Conservation (phyloP, 2,797 vertebrate species). For the Chelon labrosus region DNA sequence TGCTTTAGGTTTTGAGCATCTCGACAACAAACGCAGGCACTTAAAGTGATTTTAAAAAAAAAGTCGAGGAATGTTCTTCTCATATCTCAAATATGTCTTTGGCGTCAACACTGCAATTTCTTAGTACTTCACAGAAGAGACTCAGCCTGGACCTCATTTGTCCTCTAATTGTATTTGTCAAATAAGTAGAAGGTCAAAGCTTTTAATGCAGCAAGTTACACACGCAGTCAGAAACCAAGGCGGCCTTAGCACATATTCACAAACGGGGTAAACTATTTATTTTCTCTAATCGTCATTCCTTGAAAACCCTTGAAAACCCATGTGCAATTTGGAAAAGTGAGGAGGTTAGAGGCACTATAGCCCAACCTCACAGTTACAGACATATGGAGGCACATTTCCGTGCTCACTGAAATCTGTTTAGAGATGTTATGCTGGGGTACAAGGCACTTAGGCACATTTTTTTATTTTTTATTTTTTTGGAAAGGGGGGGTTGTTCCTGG, state of each 20-base stretch:
- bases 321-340: conserved; percentile 23
- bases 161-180: conserved; percentile 31
- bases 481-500: conserved; percentile 19
- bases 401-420: conserved; percentile 41
- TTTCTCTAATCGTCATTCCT: conserved; percentile 39
- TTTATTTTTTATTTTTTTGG: background rate
- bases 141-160: background rate
- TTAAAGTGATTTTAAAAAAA: background rate
- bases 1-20: background rate
- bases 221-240: conserved; percentile 15
- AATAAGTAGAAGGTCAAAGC: conserved; percentile 21
- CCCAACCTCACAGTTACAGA: conserved; percentile 7
- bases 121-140: background rate
- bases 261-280: conserved; percentile 43
- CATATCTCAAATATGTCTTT: background rate
- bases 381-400: conserved; percentile 15
- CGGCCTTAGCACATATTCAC: conserved; percentile 28
- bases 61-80: background rate
- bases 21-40: background rate
- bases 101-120: too few relatives aligned
- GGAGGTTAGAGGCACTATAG: conserved; percentile 26
- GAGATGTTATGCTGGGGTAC: conserved; percentile 43
- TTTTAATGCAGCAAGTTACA: conserved; percentile 17
- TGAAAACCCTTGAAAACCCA: conserved; percentile 35
- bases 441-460: conserved; percentile 50